A percentile compares a stretch with the other conserved stretches of the same genome.
These are phyloP conservation scores for Sebastes schlegelii DNA, from an alignment of 2,113 vertebrate species.

Conservation along the genomic window DNA sequence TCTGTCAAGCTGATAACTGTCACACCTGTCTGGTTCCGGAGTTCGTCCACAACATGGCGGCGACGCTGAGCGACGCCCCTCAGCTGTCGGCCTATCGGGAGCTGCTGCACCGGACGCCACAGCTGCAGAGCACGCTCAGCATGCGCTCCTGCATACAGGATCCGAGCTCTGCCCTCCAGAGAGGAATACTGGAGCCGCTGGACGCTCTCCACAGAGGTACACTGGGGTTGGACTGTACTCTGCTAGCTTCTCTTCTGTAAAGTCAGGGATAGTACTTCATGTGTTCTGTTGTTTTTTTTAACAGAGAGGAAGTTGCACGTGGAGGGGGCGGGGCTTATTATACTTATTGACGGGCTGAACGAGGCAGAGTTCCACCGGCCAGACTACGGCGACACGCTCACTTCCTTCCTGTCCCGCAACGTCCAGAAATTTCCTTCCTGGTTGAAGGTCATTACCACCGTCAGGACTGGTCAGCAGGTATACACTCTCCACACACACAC, in stretches of 20 bases:
- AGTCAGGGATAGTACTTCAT: no score
- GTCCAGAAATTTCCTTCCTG: constrained; percentile 95
- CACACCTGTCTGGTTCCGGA: constrained; percentile 98
- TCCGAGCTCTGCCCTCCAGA: constrained; percentile 91
- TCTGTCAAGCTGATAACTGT: constrained; percentile 98
- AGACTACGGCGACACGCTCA: constrained; percentile 97
- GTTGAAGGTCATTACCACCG: constrained; percentile 96
- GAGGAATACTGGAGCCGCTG: constrained; percentile 93
- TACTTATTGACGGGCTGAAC: constrained; percentile 96
- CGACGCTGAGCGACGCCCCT: constrained; percentile 91
- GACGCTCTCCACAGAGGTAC: constrained; percentile 93
- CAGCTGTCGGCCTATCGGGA: constrained; percentile 92
- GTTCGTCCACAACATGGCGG: constrained; percentile 97
- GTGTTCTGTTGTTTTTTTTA: not conserved
- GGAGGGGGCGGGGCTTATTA: constrained; percentile 93
- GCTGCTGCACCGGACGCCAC: constrained; percentile 92
- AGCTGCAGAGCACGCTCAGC: constrained; percentile 95
- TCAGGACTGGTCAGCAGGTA: constrained; percentile 97
- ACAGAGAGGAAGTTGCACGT: constrained; percentile 93
- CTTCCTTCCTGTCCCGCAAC: constrained; percentile 94
- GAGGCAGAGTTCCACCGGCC: constrained; percentile 99
- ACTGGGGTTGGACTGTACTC: no score
- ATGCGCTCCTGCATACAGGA: constrained; percentile 97
- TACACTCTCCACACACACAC: not conserved
- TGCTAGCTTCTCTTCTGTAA: not conserved